Evolutionary conservation across 2,113 vertebrate species (phyloP), one percentile per base, ranked within the genome.

Genomic region (Mionectes macconnelli): DNA sequence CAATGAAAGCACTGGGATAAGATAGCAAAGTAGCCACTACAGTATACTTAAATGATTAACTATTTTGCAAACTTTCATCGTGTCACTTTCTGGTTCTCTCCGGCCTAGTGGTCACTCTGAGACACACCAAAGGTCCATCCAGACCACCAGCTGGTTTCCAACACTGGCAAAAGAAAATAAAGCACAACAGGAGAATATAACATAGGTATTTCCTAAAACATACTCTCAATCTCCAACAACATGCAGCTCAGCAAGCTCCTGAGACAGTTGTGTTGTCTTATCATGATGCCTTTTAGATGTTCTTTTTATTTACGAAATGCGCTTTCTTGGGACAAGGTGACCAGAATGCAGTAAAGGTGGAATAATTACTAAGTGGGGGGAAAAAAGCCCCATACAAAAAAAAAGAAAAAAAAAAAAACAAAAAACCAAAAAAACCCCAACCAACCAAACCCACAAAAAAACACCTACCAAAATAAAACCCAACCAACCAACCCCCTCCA

Each of bases 331-430:
- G 22, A 81, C 27, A 87, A 63, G 24, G 52, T 70, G n/a, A 56
- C 25, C n/a, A 45, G 39, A 84, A 82, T 14, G 20, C 28, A 75
- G 44, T 31, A 74, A 8, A 75, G 45, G 25, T 50, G 9, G 24
- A 88, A 39, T 45, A 84, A 82, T 39, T 62, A 40, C 31, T 35
- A 64, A 27, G 12, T n/a, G 17, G 10, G 21, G 27, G 6, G 53
- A 47, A 56, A 57, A 21, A 42, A 14, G 1, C 0, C 2, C 22
- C 33, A 37, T 45, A 56, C 2, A 18, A 84, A 35, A 3, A n/a
- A 63, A 59, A 56, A 9, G 8, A 75, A 60, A n/a, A n/a, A n/a
- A n/a, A n/a, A n/a, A n/a, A n/a, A n/a, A n/a, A n/a, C n/a, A n/a
- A n/a, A n/a, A n/a, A n/a, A n/a, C n/a, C n/a, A 75, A 75, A 55